Conservation (phyloP, 2,888 invertebrate species). For the Ceramica pisi region DNA sequence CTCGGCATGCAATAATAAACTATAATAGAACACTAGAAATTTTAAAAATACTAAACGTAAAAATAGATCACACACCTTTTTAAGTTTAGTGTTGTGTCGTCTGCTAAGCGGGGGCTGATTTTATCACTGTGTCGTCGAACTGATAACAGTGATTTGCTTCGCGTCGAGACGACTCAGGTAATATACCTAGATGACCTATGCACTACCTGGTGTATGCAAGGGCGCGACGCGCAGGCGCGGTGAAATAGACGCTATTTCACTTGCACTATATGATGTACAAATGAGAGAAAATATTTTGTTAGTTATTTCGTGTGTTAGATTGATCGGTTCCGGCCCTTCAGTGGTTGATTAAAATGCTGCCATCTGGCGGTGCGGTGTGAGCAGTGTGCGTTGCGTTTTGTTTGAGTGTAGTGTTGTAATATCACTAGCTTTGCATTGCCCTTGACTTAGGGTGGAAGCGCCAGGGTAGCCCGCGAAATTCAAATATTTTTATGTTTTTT, state of each 20-base stretch:
- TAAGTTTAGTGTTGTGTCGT: no score
- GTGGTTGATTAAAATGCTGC: background rate
- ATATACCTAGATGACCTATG: constrained; percentile 3
- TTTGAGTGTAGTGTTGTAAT: no score
- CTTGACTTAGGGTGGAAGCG: no score
- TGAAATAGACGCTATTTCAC: background rate
- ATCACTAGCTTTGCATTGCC: no score
- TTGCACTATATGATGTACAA: constrained; percentile 8
- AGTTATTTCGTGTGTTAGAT: background rate
- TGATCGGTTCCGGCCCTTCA: background rate
- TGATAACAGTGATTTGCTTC: background rate
- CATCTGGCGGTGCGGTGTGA: background rate
- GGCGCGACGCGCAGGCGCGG: constrained; percentile 40
- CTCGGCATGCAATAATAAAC: background rate
- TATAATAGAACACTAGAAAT: no score
- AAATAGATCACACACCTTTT: background rate
- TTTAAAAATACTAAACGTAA: background rate
- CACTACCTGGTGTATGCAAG: constrained; percentile 1
- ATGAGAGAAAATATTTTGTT: constrained; percentile 8
- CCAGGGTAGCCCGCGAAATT: no score
- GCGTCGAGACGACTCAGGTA: background rate
- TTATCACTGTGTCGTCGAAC: background rate
- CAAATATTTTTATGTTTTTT: no score
- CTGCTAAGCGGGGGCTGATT: background rate
- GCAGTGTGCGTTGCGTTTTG: background rate